Evolutionary conservation across 2,113 vertebrate species (phyloP).

Genomic region (Clinocottus analis): DNA sequence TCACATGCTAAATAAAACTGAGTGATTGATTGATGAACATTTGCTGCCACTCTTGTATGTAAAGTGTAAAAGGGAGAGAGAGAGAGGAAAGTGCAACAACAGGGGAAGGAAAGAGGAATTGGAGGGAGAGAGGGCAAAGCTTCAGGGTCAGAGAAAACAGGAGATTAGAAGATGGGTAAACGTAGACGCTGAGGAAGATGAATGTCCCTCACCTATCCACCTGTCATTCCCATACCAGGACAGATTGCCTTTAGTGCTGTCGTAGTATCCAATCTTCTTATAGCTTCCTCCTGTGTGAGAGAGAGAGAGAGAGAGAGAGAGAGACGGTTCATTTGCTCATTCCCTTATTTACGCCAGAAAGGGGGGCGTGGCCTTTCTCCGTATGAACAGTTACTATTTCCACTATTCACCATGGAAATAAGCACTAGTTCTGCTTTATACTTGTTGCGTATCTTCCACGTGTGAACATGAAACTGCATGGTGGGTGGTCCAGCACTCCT

Average conservation of each 20-base stretch:
- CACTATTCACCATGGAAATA: too few species aligned
- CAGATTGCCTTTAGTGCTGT: slow-evolving; percentile 94
- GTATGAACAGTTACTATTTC: too few species aligned
- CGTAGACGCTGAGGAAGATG: slow-evolving; percentile 22
- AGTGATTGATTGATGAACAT: slow-evolving; percentile 61
- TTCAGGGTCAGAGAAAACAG: slow-evolving; percentile 28
- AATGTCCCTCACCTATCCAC: slow-evolving; percentile 89
- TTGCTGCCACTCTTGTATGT: slow-evolving; percentile 20
- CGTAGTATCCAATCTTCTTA: slow-evolving; percentile 96
- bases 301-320: slow-evolving; percentile 11
- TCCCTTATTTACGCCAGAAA: too few species aligned
- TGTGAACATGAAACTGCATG: too few species aligned
- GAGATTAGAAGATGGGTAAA: slow-evolving; percentile 31
- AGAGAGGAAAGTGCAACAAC: slow-evolving; percentile 2
- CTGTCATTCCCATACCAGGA: slow-evolving; percentile 94
- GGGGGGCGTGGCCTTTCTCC: too few species aligned
- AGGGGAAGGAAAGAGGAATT: slow-evolving; percentile 15
- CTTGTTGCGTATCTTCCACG: too few species aligned
- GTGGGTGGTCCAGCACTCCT: too few species aligned
- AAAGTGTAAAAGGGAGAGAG: neutral
- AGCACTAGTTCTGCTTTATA: too few species aligned
- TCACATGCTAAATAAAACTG: slow-evolving; percentile 59
- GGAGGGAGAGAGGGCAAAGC: slow-evolving; percentile 5
- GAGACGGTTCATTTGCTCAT: too few species aligned
- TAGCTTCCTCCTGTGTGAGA: slow-evolving; percentile 87